A percentile compares a stretch with the other conserved stretches of the same genome.
Conservation (phyloP, 2,113 vertebrate genomes). For the Oxyruncus cristatus region DNA sequence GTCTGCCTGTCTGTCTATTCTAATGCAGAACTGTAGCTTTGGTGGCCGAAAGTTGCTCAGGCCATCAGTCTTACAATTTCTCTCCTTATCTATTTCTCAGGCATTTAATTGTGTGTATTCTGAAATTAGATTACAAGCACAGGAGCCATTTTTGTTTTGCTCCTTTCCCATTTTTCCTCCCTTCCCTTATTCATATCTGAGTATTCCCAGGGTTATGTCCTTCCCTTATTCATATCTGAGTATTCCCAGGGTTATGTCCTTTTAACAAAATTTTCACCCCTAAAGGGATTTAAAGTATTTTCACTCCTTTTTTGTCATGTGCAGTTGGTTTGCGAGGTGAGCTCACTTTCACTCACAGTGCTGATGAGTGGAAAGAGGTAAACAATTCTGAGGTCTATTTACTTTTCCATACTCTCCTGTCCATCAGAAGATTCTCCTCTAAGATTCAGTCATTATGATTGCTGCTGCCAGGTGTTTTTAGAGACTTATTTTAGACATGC, state of each 20-base stretch:
- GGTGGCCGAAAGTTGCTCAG: not conserved
- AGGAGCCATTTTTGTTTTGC: not conserved
- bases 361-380: not conserved
- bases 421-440: not conserved
- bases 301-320: not conserved
- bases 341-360: not conserved
- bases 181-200: not conserved
- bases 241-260: not conserved
- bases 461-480: not conserved
- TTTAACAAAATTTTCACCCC: not conserved
- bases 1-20: not conserved
- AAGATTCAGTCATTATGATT: not conserved
- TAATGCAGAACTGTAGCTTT: not conserved
- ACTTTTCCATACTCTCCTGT: not conserved
- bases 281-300: not conserved
- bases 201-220: not conserved
- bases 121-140: not conserved
- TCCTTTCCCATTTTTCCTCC: not conserved
- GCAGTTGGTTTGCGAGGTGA: not conserved
- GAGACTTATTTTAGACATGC: not conserved
- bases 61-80: not conserved
- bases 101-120: not conserved
- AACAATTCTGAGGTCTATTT: not conserved
- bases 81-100: not conserved
- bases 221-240: not conserved